Evolutionary conservation across 1,140 invertebrate genomes (phyloP), one percentile per base, ranked within the genome.

Genomic region (Lepidurus couesii): DNA sequence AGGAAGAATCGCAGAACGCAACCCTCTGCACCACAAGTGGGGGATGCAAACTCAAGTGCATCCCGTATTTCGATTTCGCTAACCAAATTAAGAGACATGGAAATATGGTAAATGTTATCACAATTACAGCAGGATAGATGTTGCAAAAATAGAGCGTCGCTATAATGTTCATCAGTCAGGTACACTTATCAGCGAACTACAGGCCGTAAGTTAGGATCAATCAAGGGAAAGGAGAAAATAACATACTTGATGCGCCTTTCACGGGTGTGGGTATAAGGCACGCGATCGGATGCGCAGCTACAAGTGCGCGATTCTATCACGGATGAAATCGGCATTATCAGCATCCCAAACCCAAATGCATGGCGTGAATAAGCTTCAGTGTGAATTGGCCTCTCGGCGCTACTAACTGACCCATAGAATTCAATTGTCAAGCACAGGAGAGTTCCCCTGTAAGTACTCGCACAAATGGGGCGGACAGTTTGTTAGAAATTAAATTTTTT

Each of bases 381-480:
- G 13, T 65, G 21, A 65, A 65, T 65, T 65, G 53, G 53, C 53
- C 53, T 65, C 53, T 65, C 16, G 53, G 53, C 53, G 53, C 53
- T 16, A 16, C 16, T 65, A 65, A 65, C 16, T n/a, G 16, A 21
- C 16, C 53, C n/a, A 16, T n/a, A 65, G 16, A 65, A 65, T 21
- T 65, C 53, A 21, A 11, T 16, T 65, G 1, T 34, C 34, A 34
- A 34, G 34, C 34, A 34, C 53, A 21, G 53, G 8, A 65, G 21
- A 65, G 21, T 2, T 65, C 9, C 6, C 13, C 1, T 21, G 34
- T 34, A 34, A 65, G 21, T 47, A 10, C 53, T 21, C 21, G 53
- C 53, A 10, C 53, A 65, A 34, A 34, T 34, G 34, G 34, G 34
- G 13, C n/a, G n/a, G 53, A 65, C 53, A 65, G n/a, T 21, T 65